Percentiles rank a stretch among this genome's conserved stretches.
Conservation (phyloP, 2,797 vertebrate species). For the Ctenosaura bakeri region DNA sequence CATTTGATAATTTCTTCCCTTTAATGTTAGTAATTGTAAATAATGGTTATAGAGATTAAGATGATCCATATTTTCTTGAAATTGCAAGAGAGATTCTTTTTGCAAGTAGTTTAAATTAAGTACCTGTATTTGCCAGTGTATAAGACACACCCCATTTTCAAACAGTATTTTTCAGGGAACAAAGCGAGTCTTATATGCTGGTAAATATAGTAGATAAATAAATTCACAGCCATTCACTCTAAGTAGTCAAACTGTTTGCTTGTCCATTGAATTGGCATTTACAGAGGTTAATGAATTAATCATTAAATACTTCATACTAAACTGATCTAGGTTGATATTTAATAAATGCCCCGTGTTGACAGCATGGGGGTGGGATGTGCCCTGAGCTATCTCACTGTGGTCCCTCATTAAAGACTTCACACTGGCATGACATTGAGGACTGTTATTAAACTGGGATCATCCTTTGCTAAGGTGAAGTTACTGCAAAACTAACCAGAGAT, state of each 20-base stretch:
- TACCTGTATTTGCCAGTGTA: too few species aligned
- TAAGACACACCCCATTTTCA: too few species aligned
- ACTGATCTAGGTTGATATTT: background rate
- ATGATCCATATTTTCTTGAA: background rate
- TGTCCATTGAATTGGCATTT: background rate
- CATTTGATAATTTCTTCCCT: background rate
- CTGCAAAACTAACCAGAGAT: background rate
- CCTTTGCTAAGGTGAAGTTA: background rate
- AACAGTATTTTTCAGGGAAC: too few species aligned
- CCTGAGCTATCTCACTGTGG: background rate
- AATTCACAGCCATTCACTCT: background rate
- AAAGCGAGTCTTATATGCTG: too few species aligned
- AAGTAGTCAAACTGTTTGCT: background rate
- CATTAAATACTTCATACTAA: background rate
- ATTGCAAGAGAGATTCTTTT: background rate
- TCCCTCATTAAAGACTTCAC: background rate
- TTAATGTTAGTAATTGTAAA: background rate
- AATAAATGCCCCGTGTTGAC: background rate
- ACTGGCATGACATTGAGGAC: background rate
- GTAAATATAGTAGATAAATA: background rate
- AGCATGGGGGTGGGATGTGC: background rate
- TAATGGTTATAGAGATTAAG: background rate
- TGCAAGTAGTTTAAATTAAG: background rate
- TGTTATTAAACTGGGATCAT: too few species aligned
- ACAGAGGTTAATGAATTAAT: background rate